Conservation (phyloP, 2,113 vertebrate species). For the Tiliqua scincoides region DNA sequence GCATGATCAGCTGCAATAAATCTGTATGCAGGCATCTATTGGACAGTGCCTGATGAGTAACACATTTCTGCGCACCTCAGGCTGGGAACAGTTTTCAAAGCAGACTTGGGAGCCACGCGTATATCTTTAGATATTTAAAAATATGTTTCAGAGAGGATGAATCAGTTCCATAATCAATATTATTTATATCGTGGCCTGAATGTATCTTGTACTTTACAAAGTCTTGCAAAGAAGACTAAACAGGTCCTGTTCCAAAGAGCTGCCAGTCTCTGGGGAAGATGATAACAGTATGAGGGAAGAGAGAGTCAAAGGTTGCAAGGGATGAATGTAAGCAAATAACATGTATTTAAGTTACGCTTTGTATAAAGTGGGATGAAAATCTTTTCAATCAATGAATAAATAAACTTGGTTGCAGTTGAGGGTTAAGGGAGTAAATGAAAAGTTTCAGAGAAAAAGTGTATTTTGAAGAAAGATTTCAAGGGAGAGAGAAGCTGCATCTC, state of each 20-base stretch:
- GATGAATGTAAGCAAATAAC: neutral
- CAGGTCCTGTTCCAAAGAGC: neutral
- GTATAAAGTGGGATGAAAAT: too few species aligned
- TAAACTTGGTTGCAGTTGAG: neutral
- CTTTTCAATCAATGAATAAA: too few species aligned
- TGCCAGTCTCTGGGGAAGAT: neutral
- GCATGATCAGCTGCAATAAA: neutral
- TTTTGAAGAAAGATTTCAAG: neutral
- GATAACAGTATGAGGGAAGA: neutral
- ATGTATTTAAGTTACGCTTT: neutral
- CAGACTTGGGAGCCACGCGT: neutral
- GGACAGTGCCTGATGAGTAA: neutral
- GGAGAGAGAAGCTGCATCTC: neutral
- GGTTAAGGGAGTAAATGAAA: neutral
- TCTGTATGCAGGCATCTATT: neutral
- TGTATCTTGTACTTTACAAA: neutral
- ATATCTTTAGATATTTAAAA: neutral
- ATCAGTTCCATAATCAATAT: neutral
- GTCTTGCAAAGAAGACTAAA: neutral
- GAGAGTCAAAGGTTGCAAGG: neutral
- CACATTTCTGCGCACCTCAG: too few species aligned
- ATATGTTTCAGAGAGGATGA: neutral
- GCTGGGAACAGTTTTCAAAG: neutral
- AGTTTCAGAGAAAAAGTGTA: neutral
- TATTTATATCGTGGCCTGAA: neutral